Conservation (phyloP, 2,797 vertebrate species). For the Corythornis leucogaster region DNA sequence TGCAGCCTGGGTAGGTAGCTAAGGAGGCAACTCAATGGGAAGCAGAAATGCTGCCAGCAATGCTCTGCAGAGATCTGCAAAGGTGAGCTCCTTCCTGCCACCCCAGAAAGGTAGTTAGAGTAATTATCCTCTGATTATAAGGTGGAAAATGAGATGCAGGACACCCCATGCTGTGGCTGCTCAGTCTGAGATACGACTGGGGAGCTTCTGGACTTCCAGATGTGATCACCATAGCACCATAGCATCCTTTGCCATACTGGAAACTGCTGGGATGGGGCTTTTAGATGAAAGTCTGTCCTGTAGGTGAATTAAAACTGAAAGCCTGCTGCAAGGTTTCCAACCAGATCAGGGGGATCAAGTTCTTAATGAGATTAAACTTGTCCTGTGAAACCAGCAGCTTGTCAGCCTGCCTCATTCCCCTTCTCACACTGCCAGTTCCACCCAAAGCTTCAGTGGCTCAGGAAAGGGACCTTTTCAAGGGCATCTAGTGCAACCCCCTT, state of each 20-base stretch:
- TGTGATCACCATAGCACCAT: neutral
- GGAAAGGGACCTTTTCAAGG: too few species aligned
- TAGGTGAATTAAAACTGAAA: neutral
- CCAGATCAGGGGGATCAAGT: neutral
- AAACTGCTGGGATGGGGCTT: neutral
- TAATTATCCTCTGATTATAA: neutral
- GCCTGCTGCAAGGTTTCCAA: neutral
- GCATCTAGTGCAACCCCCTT: neutral
- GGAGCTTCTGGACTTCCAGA: neutral
- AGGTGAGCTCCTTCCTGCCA: neutral
- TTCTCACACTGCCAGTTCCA: neutral
- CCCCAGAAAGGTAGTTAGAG: neutral
- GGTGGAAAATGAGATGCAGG: neutral
- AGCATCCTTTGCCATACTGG: neutral
- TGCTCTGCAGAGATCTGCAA: neutral
- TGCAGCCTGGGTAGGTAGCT: neutral
- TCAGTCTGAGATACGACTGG: neutral
- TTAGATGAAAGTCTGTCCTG: neutral
- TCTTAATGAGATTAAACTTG: neutral
- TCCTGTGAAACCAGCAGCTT: neutral
- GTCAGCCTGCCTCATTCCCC: neutral
- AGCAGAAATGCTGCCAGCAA: neutral
- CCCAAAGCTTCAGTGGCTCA: neutral
- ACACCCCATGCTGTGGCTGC: neutral
- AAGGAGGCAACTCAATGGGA: neutral